phyloP scores from a whole-genome alignment of 2,113 vertebrate genomes.

The Mesoclemmys tuberculata region DNA sequence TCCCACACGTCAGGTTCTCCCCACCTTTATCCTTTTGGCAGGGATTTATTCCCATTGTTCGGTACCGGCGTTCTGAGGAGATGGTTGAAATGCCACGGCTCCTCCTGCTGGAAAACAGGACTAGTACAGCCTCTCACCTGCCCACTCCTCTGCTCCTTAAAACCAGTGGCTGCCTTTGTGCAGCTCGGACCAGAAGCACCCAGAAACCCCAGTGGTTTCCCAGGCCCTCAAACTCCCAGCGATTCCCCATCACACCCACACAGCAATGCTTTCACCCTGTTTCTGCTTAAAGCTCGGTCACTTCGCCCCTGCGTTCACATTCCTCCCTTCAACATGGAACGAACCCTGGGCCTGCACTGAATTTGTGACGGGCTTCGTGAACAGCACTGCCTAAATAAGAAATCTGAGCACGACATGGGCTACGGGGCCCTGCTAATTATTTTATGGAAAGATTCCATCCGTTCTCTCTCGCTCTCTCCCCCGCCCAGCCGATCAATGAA shows the following conservation, averaged over 20 bases:
- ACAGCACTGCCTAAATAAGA: conserved; percentile 22
- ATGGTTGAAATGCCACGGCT: rapidly evolving
- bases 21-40: neutral
- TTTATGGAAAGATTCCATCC: neutral
- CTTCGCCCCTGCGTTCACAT: neutral
- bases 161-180: neutral
- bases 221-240: neutral
- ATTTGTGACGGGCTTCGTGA: conserved; percentile 7
- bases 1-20: neutral
- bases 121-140: neutral
- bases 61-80: neutral
- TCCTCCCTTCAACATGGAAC: neutral
- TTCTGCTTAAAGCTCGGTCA: rapidly evolving
- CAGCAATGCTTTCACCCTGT: neutral
- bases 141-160: rapidly evolving
- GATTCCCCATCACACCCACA: neutral
- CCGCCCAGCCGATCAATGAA: neutral
- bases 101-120: neutral
- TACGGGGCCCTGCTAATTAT: neutral
- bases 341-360: neutral
- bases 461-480: neutral
- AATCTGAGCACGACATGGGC: conserved; percentile 6
- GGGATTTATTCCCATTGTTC: neutral
- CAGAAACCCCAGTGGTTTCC: neutral
- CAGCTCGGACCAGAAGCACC: neutral